phyloP scores from a whole-genome alignment of 2,888 invertebrate species.

The Trachelus iudaicus region DNA sequence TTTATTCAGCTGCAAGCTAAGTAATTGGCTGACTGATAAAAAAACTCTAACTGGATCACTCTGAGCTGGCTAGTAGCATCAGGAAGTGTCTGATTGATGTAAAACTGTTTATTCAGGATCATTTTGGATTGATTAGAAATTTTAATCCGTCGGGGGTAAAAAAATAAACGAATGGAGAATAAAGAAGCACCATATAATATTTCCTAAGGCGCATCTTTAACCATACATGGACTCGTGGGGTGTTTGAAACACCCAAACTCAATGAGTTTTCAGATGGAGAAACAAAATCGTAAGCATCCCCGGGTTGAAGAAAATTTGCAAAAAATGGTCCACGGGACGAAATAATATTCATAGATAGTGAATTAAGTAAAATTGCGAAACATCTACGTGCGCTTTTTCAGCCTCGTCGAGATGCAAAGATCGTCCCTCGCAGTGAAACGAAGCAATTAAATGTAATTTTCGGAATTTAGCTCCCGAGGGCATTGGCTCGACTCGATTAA shows the following conservation, averaged over 20 bases:
- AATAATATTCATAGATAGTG: background rate
- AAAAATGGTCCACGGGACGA: background rate
- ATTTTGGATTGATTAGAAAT: background rate
- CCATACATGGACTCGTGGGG: no score
- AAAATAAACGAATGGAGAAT: background rate
- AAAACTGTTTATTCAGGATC: background rate
- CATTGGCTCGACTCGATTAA: conserved; percentile 8
- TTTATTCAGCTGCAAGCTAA: background rate
- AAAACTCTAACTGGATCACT: background rate
- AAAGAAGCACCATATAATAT: background rate
- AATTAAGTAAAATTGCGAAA: background rate
- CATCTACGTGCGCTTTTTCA: background rate
- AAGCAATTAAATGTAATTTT: background rate
- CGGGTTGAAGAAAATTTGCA: background rate
- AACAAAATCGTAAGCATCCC: no score
- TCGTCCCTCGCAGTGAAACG: background rate
- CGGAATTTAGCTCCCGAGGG: background rate
- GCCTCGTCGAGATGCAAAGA: background rate
- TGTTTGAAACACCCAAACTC: no score
- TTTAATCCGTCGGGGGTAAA: background rate
- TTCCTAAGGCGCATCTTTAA: background rate
- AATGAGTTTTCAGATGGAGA: no score
- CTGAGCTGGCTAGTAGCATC: background rate
- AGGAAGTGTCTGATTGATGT: background rate
- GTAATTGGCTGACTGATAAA: background rate